A percentile compares a stretch with the other conserved stretches of the same genome.
These are phyloP conservation scores for Caenorhabditis zanzibari DNA, from an alignment of 2,888 invertebrate genomes.

Conservation along the genomic window DNA sequence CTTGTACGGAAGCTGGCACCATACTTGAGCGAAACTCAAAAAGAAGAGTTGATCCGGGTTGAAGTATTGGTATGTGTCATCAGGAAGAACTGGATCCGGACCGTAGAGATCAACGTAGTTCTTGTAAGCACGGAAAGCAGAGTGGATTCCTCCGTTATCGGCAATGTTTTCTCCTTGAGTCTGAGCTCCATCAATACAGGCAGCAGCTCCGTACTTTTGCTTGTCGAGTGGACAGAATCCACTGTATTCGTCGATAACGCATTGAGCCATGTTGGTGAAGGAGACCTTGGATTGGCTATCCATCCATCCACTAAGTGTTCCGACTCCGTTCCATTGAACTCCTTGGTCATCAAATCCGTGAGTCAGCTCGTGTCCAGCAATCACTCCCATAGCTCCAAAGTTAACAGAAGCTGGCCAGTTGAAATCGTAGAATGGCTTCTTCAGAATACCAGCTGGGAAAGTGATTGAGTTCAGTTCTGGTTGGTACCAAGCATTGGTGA, in stretches of 20 bases:
- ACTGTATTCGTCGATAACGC: conserved; percentile 77
- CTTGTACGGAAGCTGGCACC: conserved; percentile 70
- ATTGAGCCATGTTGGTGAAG: conserved; percentile 76
- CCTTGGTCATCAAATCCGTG: conserved; percentile 93
- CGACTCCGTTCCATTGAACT: conserved; percentile 80
- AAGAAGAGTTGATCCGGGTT: conserved; percentile 77
- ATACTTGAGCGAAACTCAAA: conserved; percentile 75
- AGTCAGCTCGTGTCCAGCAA: conserved; percentile 95
- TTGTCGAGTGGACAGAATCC: conserved; percentile 78
- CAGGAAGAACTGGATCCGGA: conserved; percentile 79
- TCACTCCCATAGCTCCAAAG: conserved; percentile 97
- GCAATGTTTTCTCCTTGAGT: conserved; percentile 87
- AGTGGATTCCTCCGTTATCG: conserved; percentile 85
- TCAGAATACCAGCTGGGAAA: conserved; percentile 81
- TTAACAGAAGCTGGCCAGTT: conserved; percentile 80
- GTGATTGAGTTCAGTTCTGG: conserved; percentile 81
- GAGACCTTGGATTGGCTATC: conserved; percentile 67
- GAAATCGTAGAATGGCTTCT: conserved; percentile 79
- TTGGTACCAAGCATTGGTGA: conserved; percentile 77
- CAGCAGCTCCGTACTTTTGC: conserved; percentile 58
- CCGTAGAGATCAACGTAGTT: conserved; percentile 76
- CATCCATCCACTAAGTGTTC: conserved; percentile 78
- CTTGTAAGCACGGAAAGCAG: conserved; percentile 80
- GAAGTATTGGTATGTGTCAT: conserved; percentile 67
- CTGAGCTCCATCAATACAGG: conserved; percentile 84